These are phyloP conservation scores for Furcula furcula DNA, from an alignment of 2,888 invertebrate species.

Conservation along the genomic window DNA sequence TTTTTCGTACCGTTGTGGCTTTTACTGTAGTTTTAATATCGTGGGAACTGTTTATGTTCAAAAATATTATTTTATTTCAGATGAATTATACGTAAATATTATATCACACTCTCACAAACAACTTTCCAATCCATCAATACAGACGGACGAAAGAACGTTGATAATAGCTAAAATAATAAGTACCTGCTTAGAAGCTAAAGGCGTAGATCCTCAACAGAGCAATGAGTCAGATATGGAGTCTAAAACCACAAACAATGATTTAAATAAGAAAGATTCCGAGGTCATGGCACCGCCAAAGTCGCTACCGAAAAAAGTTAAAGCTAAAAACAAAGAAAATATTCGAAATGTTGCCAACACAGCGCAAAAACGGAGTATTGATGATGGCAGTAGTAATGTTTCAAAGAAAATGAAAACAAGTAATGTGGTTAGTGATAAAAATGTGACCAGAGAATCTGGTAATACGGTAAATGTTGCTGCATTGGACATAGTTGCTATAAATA, in stretches of 20 bases:
- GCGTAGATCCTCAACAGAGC: conserved; percentile 23
- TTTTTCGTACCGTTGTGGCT: too few species aligned
- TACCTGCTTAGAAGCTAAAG: conserved; percentile 53
- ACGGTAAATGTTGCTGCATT: conserved; percentile 2
- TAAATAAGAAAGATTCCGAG: conserved; percentile 34
- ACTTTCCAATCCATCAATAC: conserved; percentile 49
- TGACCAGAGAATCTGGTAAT: conserved; percentile 5
- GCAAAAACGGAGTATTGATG: conserved; percentile 13
- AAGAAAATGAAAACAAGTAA: conserved; percentile 15
- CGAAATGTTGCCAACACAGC: conserved; percentile 1
- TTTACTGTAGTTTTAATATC: too few species aligned
- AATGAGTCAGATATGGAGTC: conserved; percentile 34
- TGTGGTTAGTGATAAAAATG: conserved; percentile 3
- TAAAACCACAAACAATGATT: conserved; percentile 22
- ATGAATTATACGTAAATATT: conserved; percentile 53
- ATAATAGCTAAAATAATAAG: conserved; percentile 56
- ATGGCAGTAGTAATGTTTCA: conserved; percentile 5
- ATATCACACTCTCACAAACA: conserved; percentile 53
- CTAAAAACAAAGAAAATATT: conserved; percentile 2
- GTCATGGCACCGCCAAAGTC: conserved; percentile 66
- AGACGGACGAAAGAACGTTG: conserved; percentile 56
- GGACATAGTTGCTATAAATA: conserved; percentile 7
- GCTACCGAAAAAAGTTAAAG: conserved; percentile 53
- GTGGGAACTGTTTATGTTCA: too few species aligned
- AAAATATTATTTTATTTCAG: conserved; percentile 46